Base-by-base conservation (phyloP, 2,113 vertebrate species). In the Microcebus jonahi region DNA sequence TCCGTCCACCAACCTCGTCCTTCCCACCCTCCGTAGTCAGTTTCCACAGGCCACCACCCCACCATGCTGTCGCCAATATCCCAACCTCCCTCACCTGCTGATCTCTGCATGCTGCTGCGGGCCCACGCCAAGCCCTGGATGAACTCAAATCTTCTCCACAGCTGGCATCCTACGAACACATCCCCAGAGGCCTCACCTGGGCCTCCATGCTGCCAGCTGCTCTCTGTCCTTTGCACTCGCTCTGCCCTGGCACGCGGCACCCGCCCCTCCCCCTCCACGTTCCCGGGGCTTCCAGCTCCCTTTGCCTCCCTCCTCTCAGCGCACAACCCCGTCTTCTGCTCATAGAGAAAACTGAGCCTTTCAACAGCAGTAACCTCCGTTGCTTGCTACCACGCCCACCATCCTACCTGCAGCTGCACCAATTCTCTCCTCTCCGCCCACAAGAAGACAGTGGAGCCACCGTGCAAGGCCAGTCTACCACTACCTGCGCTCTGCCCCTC, bases 381-480 rank as follows among this genome's bases (percentile, higher is more conserved):
- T 87, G 85, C 45, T n/a, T 18, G 42, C 65, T 57, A 65, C 39
- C 53, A 91, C 71, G 42, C 36, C 42, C 48, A 73, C 29, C 39
- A 2, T 12, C 20, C 13, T 9, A 39, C 36, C 12, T 61, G 50
- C 18, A 27, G 20, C 5, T 39, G 48, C 61, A 20, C 20, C 0
- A 0, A 42, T 12, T 77, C n/a, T 29, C 53, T 31, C 39, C 73
- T 57, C 71, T 25, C 73, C 23, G 39, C 63, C 48, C 55, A 42
- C 1, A 2, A 29, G 75, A 61, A n/a, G 7, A 61, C 23, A 20
- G 10, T 15, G 1, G 11, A 13, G 57, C 34, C 13, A 45, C 61
- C 36, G 4, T 7, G 39, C 31, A 45, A 63, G 68, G 88, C 68
- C 21, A 55, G 12, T 25, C 65, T 42, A 23, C 14, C 4, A 8